Evolutionary conservation across 2,888 invertebrate species (phyloP).

Genomic region (Heteropelma amictum): DNA sequence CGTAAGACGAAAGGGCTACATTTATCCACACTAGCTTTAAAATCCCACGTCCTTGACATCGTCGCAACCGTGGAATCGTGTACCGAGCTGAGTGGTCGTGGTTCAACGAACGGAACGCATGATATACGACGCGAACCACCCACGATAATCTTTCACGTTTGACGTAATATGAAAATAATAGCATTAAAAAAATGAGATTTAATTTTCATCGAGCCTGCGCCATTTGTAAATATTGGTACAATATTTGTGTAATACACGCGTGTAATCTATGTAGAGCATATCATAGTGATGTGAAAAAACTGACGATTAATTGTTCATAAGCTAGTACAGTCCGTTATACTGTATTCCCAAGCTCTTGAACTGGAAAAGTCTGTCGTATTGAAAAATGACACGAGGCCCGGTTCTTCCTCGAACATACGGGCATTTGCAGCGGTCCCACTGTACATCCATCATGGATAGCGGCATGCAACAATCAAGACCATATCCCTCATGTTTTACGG

Average conservation of each 20-base stretch:
- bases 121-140: no score
- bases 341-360: not conserved
- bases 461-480: not conserved
- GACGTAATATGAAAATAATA: no score
- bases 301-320: not conserved
- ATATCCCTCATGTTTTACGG: not conserved
- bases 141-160: no score
- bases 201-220: no score
- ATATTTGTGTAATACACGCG: not conserved
- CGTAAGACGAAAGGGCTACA: constrained; percentile 24
- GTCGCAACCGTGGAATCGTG: not conserved
- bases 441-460: not conserved
- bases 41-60: constrained; percentile 45
- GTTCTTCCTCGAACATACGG: not conserved
- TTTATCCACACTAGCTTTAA: not conserved
- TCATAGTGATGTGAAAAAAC: not conserved
- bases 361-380: not conserved
- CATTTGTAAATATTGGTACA: no score
- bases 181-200: not conserved
- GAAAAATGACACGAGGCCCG: not conserved
- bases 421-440: not conserved
- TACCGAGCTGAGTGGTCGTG: not conserved
- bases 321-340: not conserved
- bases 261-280: not conserved
- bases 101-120: constrained; percentile 1